These are phyloP conservation scores for Neopelma chrysocephalum DNA, from an alignment of 2,797 vertebrate genomes.

Conservation along the genomic window DNA sequence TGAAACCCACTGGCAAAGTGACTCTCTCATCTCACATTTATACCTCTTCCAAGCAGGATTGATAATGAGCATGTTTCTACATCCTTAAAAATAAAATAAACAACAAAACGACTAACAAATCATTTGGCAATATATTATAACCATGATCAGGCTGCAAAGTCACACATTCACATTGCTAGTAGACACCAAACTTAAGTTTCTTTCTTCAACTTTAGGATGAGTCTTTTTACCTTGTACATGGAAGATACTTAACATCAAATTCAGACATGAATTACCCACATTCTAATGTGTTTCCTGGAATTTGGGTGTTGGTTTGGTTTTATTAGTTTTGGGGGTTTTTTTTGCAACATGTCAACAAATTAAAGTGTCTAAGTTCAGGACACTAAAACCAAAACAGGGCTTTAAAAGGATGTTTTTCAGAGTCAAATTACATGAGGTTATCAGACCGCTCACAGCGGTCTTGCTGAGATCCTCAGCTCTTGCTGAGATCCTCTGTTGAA, in stretches of 20 bases:
- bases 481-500: neutral
- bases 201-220: neutral
- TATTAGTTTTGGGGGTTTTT: neutral
- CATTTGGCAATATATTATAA: neutral
- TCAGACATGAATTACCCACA: neutral
- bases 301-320: neutral
- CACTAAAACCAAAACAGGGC: neutral
- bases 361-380: neutral
- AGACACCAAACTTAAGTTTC: neutral
- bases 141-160: neutral
- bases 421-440: neutral
- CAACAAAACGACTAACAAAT: neutral
- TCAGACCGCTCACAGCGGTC: neutral
- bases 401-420: neutral
- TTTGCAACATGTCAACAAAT: neutral
- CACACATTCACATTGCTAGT: neutral
- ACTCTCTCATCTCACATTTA: neutral
- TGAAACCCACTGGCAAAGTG: neutral
- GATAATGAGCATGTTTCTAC: neutral
- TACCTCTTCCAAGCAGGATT: neutral
- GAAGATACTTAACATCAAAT: neutral
- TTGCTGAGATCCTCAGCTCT: neutral
- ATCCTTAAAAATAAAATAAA: neutral
- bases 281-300: neutral
- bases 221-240: neutral